A percentile compares a stretch with the other conserved stretches of the same genome.
Evolutionary conservation across 2,888 invertebrate genomes (phyloP).

Genomic region (Microctonus aethiopoides): DNA sequence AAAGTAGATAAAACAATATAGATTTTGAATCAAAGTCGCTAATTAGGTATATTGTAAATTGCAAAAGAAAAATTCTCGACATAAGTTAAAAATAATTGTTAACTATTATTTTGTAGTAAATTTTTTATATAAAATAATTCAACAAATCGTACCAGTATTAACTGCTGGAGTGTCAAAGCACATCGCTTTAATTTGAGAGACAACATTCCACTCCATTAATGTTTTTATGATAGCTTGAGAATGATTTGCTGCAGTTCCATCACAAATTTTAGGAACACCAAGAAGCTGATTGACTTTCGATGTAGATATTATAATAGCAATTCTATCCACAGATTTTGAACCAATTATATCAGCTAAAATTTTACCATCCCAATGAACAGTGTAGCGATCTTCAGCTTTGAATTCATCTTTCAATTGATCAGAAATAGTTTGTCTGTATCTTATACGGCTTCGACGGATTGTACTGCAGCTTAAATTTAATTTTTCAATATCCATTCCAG

Average conservation of each 20-base stretch:
- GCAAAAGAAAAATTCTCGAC: background rate
- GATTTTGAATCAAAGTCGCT: no score
- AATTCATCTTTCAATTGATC: slow-evolving; percentile 7
- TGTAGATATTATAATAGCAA: slow-evolving; percentile 13
- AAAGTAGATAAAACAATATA: no score
- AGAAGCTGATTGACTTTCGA: background rate
- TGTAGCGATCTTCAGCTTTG: slow-evolving; percentile 10
- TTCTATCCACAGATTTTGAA: slow-evolving; percentile 13
- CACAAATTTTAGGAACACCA: slow-evolving; percentile 21
- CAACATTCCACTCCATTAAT: slow-evolving; percentile 25
- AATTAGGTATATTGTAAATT: background rate
- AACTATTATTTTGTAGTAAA: background rate
- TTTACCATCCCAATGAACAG: slow-evolving; percentile 29
- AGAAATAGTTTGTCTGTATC: slow-evolving; percentile 14
- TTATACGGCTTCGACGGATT: slow-evolving; percentile 22
- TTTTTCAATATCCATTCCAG: slow-evolving; percentile 11
- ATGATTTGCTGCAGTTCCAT: slow-evolving; percentile 18
- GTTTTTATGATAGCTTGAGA: slow-evolving; percentile 12
- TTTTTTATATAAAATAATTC: background rate
- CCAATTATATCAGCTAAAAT: slow-evolving; percentile 22
- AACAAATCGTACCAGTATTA: slow-evolving; percentile 34
- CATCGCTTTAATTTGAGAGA: slow-evolving; percentile 30
- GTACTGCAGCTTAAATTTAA: slow-evolving; percentile 23
- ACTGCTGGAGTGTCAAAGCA: slow-evolving; percentile 44
- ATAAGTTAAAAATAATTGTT: background rate